Evolutionary conservation across 2,888 invertebrate genomes (phyloP), one percentile per base, ranked within the genome.

Genomic region (Timandra comae): DNA sequence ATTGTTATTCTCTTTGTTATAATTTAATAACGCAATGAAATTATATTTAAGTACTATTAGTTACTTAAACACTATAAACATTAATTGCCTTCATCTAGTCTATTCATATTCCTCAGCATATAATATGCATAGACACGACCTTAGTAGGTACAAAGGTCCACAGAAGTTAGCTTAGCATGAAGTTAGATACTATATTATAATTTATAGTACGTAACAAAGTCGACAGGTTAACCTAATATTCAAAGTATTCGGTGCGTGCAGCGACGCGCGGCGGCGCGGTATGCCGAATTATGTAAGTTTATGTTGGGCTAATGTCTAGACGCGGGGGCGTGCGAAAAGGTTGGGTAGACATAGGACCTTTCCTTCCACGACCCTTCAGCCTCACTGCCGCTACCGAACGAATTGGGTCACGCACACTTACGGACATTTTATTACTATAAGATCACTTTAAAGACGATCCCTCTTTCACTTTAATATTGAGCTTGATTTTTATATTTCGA

Each of bases 301-400:
- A 47, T 54, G 52, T 51, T 43, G 46, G 39, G 38, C 39, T 37
- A 36, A 40, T 47, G 73, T 75, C 74, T 76, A 76, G 75, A 76
- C 74, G 68, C 66, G 73, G 64, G 68, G 75, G 76, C 56, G 56
- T 49, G 44, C 47, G 47, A 61, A 64, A 56, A 57, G 64, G 60
- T 62, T 60, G 56, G 49, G 50, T 49, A 52, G 52, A 43, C 46
- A 50, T 46, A 42, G 38, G 46, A 38, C 47, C 49, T 56, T 56
- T 54, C 55, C 54, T 55, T 59, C 43, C 49, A 39, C 54, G 54
- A 51, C 59, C 53, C 54, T 54, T 48, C 45, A 38, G 47, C 40
- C 28, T 35, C 29, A 27, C 38, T 40, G 47, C 39, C 37, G 37
- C 27, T 49, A 48, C 54, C 42, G 42, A 28, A 48, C 38, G 49